Evolutionary conservation across 2,888 invertebrate species (phyloP).

Genomic region (Imbricaverruca yamaguchii): DNA sequence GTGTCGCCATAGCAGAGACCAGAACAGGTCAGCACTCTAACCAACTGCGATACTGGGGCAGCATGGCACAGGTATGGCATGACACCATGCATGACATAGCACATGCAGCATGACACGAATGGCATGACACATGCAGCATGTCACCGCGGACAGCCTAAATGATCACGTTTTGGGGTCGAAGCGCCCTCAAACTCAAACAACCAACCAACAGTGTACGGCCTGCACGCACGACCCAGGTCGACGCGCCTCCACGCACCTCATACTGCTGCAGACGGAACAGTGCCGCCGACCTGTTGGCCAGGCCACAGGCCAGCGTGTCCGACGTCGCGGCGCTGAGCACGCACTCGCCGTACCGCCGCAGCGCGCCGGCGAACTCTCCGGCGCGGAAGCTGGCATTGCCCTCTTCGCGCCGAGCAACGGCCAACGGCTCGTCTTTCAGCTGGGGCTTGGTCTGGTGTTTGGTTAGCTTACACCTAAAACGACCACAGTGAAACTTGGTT

Average conservation of each 20-base stretch:
- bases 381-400: background rate
- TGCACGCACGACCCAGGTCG: too few species aligned
- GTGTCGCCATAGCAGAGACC: too few species aligned
- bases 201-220: too few species aligned
- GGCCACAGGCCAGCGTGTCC: constrained; percentile 26
- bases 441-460: background rate
- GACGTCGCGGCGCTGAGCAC: background rate
- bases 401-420: background rate
- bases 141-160: too few species aligned
- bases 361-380: background rate
- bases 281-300: constrained; percentile 62
- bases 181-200: too few species aligned
- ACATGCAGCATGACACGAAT: too few species aligned
- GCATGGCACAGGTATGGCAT: too few species aligned
- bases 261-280: constrained; percentile 47
- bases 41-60: too few species aligned
- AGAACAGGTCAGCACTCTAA: too few species aligned
- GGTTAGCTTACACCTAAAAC: background rate
- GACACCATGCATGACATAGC: too few species aligned
- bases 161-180: too few species aligned
- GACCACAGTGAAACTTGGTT: background rate
- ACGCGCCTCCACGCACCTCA: constrained; percentile 25
- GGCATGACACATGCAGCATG: too few species aligned
- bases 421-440: background rate
- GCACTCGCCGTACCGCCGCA: background rate